Conservation (phyloP, 2,113 vertebrate genomes). For the Eretmochelys imbricata region DNA sequence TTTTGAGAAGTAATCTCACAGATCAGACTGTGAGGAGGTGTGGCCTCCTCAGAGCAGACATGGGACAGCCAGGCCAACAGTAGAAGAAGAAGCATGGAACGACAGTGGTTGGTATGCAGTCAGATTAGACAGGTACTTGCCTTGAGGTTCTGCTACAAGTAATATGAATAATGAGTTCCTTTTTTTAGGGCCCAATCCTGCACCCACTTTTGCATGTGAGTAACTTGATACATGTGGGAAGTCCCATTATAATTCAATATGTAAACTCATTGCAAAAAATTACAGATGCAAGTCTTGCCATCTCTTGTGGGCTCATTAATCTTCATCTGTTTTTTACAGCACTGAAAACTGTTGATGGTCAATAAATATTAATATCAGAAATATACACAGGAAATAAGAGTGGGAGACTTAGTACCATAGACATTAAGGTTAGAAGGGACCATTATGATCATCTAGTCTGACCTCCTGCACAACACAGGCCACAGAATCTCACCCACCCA, state of each 20-base stretch:
- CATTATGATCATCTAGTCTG: no score
- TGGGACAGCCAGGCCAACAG: no score
- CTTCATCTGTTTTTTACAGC: not conserved
- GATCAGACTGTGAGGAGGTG: no score
- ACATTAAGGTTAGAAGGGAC: no score
- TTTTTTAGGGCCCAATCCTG: slow-evolving; percentile 1
- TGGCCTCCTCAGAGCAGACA: no score
- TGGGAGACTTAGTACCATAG: no score
- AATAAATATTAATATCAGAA: not conserved
- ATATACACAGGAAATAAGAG: not conserved
- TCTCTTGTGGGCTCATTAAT: not conserved
- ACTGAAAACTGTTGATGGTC: not conserved
- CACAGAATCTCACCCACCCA: no score
- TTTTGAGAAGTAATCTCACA: no score
- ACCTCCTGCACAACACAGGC: no score
- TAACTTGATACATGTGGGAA: not conserved
- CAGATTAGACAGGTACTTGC: not conserved
- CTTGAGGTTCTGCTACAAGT: not conserved
- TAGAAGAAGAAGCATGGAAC: not conserved
- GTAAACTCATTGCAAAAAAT: not conserved
- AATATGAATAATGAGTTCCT: not conserved
- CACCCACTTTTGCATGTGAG: not conserved
- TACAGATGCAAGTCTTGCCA: not conserved
- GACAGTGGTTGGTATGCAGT: not conserved
- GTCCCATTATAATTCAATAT: not conserved